phyloP scores from a whole-genome alignment of 2,797 vertebrate species.

The Apogon hyalosoma region DNA sequence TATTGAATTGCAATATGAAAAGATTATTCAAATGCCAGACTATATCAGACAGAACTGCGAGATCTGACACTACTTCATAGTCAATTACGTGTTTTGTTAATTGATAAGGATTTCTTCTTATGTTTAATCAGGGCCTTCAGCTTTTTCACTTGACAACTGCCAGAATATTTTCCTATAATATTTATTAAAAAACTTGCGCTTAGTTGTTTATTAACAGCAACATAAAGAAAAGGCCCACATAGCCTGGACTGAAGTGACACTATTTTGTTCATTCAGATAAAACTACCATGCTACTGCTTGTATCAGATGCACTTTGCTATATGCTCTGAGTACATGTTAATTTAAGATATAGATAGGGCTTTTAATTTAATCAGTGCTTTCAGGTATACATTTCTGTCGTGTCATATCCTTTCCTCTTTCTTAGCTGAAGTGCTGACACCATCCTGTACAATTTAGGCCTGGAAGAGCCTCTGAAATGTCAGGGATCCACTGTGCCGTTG shows the following conservation, averaged over 20 bases:
- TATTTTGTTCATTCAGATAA: not conserved
- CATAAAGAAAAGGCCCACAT: not conserved
- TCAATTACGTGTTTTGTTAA: conserved; percentile 45
- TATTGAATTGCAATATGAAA: conserved; percentile 69
- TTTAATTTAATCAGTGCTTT: conserved; percentile 58
- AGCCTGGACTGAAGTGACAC: not conserved
- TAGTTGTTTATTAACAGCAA: conserved; percentile 1
- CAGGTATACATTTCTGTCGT: conserved; percentile 52
- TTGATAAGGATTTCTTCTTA: conserved; percentile 26
- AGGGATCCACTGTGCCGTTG: conserved; percentile 67
- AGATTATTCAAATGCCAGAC: conserved; percentile 65
- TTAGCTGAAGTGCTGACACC: conserved; percentile 58
- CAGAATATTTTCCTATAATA: not conserved
- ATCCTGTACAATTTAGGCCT: conserved; percentile 56
- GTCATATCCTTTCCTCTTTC: conserved; percentile 64
- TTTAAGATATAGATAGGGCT: conserved; percentile 43
- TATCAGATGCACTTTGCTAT: conserved; percentile 20
- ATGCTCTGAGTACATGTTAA: conserved; percentile 15
- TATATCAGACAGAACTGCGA: conserved; percentile 35
- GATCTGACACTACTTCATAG: conserved; percentile 47
- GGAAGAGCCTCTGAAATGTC: conserved; percentile 77
- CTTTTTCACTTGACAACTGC: conserved; percentile 29
- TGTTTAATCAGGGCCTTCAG: conserved; percentile 39
- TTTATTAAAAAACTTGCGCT: no score
- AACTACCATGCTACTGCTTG: conserved; percentile 13